Evolutionary conservation across 1,140 invertebrate genomes (phyloP).

Genomic region (Lasioglossum albipes): DNA sequence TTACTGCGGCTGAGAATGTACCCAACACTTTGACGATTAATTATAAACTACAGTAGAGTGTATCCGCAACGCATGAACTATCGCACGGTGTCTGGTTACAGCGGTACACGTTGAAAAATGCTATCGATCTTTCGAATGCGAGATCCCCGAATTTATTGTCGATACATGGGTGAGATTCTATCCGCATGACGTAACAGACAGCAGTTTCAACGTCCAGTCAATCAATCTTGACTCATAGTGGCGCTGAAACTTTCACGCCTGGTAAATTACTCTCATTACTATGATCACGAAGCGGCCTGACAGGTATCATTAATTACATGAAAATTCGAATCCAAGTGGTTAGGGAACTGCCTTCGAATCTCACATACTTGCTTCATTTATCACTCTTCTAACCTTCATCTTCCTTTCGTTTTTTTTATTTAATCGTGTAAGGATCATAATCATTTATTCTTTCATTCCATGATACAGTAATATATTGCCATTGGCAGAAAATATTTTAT

Average conservation of each 20-base stretch:
- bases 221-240: constrained; percentile 19
- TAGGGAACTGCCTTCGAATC: not conserved
- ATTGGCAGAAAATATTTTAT: too few relatives aligned
- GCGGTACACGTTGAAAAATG: not conserved
- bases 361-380: not conserved
- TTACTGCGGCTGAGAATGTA: too few relatives aligned
- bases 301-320: constrained; percentile 6
- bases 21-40: too few relatives aligned
- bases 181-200: not conserved
- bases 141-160: not conserved
- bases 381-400: not conserved
- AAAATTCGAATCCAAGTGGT: not conserved
- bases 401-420: not conserved
- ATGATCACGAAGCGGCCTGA: not conserved
- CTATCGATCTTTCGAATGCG: not conserved
- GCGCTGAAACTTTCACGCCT: constrained; percentile 12
- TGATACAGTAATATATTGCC: too few relatives aligned
- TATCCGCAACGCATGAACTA: not conserved
- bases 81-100: not conserved
- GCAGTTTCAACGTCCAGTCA: not conserved
- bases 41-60: not conserved
- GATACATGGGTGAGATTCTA: not conserved
- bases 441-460: too few relatives aligned
- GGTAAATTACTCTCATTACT: constrained; percentile 26
- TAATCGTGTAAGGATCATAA: too few relatives aligned